Evolutionary conservation across 2,797 vertebrate genomes (phyloP).

Genomic region (Cossypha heuglini): DNA sequence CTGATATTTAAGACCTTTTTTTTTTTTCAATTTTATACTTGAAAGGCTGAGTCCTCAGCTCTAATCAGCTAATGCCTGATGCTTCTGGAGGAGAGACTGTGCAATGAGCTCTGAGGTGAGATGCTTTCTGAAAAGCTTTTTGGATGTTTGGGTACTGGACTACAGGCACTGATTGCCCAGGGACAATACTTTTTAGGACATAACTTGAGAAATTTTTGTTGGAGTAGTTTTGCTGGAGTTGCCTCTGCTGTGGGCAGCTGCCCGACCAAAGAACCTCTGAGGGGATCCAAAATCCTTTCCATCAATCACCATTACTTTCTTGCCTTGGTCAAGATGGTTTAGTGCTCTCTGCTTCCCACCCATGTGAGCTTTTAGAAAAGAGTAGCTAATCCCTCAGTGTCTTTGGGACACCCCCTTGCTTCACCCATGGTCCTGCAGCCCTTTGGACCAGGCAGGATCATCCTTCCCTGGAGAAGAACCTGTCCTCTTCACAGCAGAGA

Average conservation of each 20-base stretch:
- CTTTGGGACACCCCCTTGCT: not conserved
- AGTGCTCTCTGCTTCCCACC: not conserved
- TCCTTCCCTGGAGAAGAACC: not conserved
- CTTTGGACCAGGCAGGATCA: not conserved
- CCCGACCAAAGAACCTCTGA: not conserved
- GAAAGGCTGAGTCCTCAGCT: not conserved
- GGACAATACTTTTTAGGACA: not conserved
- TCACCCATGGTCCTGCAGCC: not conserved
- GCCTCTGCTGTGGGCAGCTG: not conserved
- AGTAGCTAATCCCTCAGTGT: fast-evolving
- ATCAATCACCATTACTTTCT: not conserved
- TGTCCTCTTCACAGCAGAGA: not conserved
- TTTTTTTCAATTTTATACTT: not conserved
- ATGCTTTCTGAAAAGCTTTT: not conserved
- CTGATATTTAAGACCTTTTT: not conserved
- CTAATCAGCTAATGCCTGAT: not conserved
- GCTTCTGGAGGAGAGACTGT: not conserved
- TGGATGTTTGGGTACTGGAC: not conserved
- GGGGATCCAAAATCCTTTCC: not conserved
- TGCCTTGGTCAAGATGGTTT: not conserved
- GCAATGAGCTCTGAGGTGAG: not conserved
- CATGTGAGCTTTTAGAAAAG: not conserved
- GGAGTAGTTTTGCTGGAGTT: not conserved
- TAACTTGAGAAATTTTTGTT: not conserved
- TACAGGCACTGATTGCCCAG: not conserved